Evolutionary conservation across 2,888 invertebrate genomes (phyloP), one percentile per base, ranked within the genome.

Genomic region (Eupeodes latifasciatus): DNA sequence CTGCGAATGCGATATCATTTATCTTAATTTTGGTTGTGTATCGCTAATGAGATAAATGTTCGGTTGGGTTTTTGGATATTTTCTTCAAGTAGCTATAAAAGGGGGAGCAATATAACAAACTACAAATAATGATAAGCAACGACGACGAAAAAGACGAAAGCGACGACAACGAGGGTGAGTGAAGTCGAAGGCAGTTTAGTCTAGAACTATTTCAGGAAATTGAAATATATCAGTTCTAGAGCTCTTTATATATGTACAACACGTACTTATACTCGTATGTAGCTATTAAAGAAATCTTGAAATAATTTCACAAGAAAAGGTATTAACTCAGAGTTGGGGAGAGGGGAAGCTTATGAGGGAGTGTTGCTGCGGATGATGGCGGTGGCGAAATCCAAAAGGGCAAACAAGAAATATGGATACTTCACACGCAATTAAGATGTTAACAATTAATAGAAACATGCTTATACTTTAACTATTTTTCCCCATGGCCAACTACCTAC

Each of bases 21-120:
- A 88, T 88, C 88, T 88, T 85, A 88, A 85, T 88, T 88, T 78
- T 85, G 77, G 81, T 85, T 88, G 85, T 85, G 88, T 88, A 88
- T 81, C 84, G 84, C 85, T 88, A 88, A 88, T 85, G 88, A 85
- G 81, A 84, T 88, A 88, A 88, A 88, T 88, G 84, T 81, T 81
- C 69, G 74, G 14, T 57, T 74, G 61, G 83, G 66, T 51, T 67
- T 67, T 59, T 44, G 57, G 27, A 61, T 34, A 62, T 19, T 69
- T 55, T 36, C 55, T 16, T 51, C 47, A 27, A 59, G 66, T 72
- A 44, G 57, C 27, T n/a, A 27, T 12, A 36, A 14, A 14, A 40
- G 49, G 51, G 19, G 36, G 44, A 62, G 66, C 44, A 9, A n/a
- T 11, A 12, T n/a, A 51, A 7, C 16, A 16, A 12, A 14, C 3